Base-by-base conservation (phyloP, 2,888 invertebrate genomes). In the Siphlonurus alternatus region DNA sequence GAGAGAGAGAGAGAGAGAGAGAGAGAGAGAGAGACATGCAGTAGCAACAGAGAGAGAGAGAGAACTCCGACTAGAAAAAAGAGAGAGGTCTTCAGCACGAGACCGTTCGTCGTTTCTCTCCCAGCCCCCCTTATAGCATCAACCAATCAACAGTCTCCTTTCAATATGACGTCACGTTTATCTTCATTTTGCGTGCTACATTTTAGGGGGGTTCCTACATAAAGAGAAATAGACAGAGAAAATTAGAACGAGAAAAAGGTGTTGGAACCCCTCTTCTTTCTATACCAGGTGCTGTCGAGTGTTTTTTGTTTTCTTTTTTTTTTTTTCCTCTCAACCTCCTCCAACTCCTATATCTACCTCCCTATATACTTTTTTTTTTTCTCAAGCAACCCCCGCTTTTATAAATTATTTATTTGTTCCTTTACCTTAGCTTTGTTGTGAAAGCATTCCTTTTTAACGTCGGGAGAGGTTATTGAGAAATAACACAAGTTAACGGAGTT, bases 1-100 rank as follows among this genome's bases (percentile, higher is more conserved):
- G 51, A 19, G 25, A 20, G 61, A 61, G 61, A 20, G 61, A 24
- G 61, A 61, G 61, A 24, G 61, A 61, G 61, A n/a, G 61, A 61
- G 61, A 61, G 53, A 51, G 18, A 7, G n/a, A n/a, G n/a, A n/a
- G n/a, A n/a, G n/a, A n/a, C 23, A 61, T 25, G 25, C 61, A 61
- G 25, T 61, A 61, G 24, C 61, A 23, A 25, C 10, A 23, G 19
- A 61, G 18, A 61, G 61, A 38, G 61, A 38, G 25, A 25, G 38
- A 38, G 61, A 25, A 61, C n/a, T 23, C 25, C n/a, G 61, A 61
- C 22, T 20, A 25, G 19, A 25, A 61, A 22, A 56, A 22, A 56
- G n/a, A 56, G 56, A 56, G 56, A 56, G 56, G 22, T 10, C 53
- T 51, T n/a, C 22, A n/a, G 7, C 56, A 22, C 56, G 7, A 22